Base-by-base conservation (phyloP, 1,140 invertebrate genomes). In the Medauroidea extradentata region DNA sequence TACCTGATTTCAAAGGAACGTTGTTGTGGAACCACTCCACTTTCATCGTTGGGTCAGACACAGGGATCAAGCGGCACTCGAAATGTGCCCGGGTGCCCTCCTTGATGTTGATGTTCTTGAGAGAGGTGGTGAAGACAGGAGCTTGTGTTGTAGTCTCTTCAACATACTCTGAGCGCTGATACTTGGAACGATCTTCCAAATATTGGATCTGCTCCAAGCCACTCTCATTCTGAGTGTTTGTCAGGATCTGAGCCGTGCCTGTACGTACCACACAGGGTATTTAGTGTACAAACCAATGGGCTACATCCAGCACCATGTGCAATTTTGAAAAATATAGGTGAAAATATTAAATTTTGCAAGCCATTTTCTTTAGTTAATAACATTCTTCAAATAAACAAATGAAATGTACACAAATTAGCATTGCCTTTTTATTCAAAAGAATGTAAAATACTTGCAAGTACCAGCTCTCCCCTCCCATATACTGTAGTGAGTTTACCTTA, bases 1-100 rank as follows among this genome's bases (percentile, higher is more conserved):
- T 62, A 54, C 73, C 72, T 57, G 89, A 90, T 74, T 94, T 94
- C 0, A 95, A 77, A 1, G 91, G 89, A 62, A 85, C 79, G 68
- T 92, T 94, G 71, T 98, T 95, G 62, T 95, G 93, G 78, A 93
- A 97, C 97, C 97, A 99, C 79, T 98, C 93, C 0, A 99, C 94
- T 73, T 91, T 93, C 89, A 99, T 91, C 0, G 91, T 92, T 0
- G 92, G 84, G 79, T 99, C 96, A 39, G 94, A 96, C 19, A 98
- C 91, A 8, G 97, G 97, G 66, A 97, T 94, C 11, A 99, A 75
- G 34, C 94, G 86, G 68, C 91, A 95, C 75, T 98, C 96, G 70
- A 98, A 98, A 69, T 98, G 95, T 24, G 94, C 94, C 49, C 93
- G 78, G 71, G 99, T 93, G 18, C 93, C 93, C 81, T 99, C 97